Conservation (phyloP, 1,140 invertebrate genomes). For the Pachypeltis micranthus region DNA sequence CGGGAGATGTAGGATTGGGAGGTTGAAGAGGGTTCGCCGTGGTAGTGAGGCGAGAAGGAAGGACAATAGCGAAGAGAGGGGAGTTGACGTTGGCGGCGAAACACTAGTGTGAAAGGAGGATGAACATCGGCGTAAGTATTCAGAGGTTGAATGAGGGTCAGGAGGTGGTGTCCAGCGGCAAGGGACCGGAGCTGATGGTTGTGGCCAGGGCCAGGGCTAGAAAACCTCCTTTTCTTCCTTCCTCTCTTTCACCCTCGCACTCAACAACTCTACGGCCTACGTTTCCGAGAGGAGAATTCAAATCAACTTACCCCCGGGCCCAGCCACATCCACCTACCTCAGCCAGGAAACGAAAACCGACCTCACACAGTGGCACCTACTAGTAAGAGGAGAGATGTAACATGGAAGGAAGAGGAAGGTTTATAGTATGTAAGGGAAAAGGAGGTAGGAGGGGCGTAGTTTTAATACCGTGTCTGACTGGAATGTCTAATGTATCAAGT, state of each 20-base stretch:
- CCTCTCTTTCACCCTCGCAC: neutral
- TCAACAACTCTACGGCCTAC: neutral
- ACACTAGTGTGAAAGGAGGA: too few species aligned
- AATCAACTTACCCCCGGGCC: neutral
- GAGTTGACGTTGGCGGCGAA: neutral
- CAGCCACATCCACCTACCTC: neutral
- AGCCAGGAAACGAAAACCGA: too few species aligned
- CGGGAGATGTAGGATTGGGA: neutral
- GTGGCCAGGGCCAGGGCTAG: neutral
- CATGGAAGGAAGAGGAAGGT: too few species aligned
- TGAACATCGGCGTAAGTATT: neutral
- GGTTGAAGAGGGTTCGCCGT: neutral
- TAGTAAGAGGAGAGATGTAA: too few species aligned
- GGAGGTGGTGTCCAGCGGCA: neutral
- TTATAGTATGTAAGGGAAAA: neutral
- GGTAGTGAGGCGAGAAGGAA: neutral
- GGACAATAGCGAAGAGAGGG: neutral
- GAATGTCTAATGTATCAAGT: conserved; percentile 4
- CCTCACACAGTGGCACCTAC: too few species aligned
- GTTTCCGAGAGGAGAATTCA: neutral
- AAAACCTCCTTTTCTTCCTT: neutral
- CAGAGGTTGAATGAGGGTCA: neutral
- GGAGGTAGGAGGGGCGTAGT: neutral
- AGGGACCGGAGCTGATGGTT: too few species aligned
- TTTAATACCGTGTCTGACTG: conserved; percentile 7